Base-by-base conservation (phyloP, 2,888 invertebrate genomes). In the Mythimna pallens region DNA sequence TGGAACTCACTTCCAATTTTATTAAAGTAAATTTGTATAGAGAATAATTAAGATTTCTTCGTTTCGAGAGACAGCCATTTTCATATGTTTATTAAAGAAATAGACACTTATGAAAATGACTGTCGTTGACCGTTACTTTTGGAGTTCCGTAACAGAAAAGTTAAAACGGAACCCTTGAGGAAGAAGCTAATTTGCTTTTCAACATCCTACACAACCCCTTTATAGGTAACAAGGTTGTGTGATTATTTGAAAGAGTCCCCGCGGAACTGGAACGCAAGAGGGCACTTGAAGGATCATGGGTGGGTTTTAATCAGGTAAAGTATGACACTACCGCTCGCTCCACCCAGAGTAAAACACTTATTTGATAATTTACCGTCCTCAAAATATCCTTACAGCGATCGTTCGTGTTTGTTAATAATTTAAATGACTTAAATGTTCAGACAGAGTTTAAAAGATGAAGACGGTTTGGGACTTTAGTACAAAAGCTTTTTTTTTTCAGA, bases 1-100 rank as follows among this genome's bases (percentile, higher is more conserved):
- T 75, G 36, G 47, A 61, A 78, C 30, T 58, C 22, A 73, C 47
- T 61, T 80, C 14, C 20, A 80, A 22, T 54, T 61, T n/a, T 14
- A 59, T 73, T 80, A 47, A 20, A 80, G 9, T 40, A 43, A 71
- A 47, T 54, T 80, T 47, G 20, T 30, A 5, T 47, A 47, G 17
- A 59, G 3, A 54, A 7, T 36, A 61, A 47, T 54, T 47, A 79
- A 52, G 2, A 36, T 36, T 54, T 36, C 47, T 22, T 59, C 20
- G 20, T 47, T 78, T 78, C 0, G 25, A 25, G 2, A 25, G 25
- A 25, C 25, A 25, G 25, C 2, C 25, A 25, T 25, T 25, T 25
- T 25, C 25, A 25, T 25, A 25, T 25, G 25, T 25, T 2, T 25
- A 25, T 25, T 25, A 25, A 25, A 25, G 25, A 25, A 34, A 34